These are phyloP conservation scores for Drosophila nr. fundita DNA, from an alignment of 2,888 invertebrate genomes.

Conservation along the genomic window DNA sequence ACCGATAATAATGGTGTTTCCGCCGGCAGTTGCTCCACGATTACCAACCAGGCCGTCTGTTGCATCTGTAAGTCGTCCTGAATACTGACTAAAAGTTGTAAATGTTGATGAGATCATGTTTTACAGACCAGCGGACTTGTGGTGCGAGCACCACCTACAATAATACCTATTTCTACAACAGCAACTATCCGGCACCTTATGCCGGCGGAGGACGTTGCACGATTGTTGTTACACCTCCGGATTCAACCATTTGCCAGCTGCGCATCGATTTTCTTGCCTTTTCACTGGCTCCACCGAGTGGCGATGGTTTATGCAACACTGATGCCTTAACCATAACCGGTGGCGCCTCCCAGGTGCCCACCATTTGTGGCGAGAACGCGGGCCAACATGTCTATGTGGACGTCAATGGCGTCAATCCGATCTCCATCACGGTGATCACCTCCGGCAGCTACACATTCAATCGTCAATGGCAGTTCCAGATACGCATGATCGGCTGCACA, in stretches of 20 bases:
- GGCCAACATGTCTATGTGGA: conserved; percentile 92
- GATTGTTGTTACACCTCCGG: conserved; percentile 90
- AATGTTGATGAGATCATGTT: conserved; percentile 1
- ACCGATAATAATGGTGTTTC: conserved; percentile 89
- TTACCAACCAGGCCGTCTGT: conserved; percentile 90
- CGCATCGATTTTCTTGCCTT: conserved; percentile 92
- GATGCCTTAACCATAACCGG: conserved; percentile 91
- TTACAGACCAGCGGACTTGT: conserved; percentile 90
- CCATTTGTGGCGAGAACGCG: conserved; percentile 92
- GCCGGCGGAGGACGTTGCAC: conserved; percentile 89
- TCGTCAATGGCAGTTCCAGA: conserved; percentile 91
- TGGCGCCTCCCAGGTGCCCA: conserved; percentile 88
- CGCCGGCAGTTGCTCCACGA: conserved; percentile 90
- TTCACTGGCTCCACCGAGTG: conserved; percentile 90
- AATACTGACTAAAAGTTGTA: neutral
- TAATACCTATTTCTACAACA: conserved; percentile 93
- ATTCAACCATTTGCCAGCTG: conserved; percentile 87
- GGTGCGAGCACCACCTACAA: conserved; percentile 90
- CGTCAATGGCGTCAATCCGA: conserved; percentile 89
- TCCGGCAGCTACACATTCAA: conserved; percentile 87
- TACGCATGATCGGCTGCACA: conserved; percentile 90
- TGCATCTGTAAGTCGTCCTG: conserved; percentile 89
- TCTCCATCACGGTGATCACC: conserved; percentile 89
- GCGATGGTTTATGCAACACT: conserved; percentile 89
- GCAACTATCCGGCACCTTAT: conserved; percentile 90